These are phyloP conservation scores for Spodoptera exigua DNA, from an alignment of 2,888 invertebrate genomes.

Conservation along the genomic window DNA sequence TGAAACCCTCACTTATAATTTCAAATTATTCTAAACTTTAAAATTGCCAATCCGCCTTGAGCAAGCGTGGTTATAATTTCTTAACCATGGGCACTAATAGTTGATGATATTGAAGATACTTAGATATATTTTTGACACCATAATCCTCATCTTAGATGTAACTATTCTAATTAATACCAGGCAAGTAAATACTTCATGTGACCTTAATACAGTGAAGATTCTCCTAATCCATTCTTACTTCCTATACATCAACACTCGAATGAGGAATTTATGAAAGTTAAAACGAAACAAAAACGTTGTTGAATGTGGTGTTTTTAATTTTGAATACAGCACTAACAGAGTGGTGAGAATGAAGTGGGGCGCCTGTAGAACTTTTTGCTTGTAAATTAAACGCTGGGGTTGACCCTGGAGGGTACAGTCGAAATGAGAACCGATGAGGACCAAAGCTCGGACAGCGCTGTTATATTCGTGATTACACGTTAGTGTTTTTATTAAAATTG, in stretches of 20 bases:
- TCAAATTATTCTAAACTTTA: too few species aligned
- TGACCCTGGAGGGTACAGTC: not conserved
- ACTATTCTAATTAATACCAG: too few species aligned
- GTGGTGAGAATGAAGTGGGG: not conserved
- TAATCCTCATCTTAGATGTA: too few species aligned
- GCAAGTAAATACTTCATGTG: too few species aligned
- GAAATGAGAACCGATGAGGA: slow-evolving; percentile 6
- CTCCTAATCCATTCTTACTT: slow-evolving; percentile 16
- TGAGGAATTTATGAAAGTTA: slow-evolving; percentile 45
- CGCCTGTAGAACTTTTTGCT: slow-evolving; percentile 4
- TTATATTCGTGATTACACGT: not conserved
- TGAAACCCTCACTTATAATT: too few species aligned
- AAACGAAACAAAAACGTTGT: slow-evolving; percentile 31
- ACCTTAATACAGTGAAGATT: not conserved
- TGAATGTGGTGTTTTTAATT: slow-evolving; percentile 39
- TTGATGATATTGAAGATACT: too few species aligned
- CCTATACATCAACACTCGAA: slow-evolving; percentile 27
- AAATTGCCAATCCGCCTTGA: too few species aligned
- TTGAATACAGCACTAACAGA: slow-evolving; percentile 7
- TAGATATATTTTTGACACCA: too few species aligned
- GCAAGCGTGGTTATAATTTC: too few species aligned
- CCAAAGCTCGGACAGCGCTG: too few species aligned
- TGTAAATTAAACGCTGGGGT: slow-evolving; percentile 5
- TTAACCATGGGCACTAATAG: too few species aligned
- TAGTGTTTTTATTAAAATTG: not conserved